Conservation (phyloP, 2,797 vertebrate species). For the Rallus crepitans region DNA sequence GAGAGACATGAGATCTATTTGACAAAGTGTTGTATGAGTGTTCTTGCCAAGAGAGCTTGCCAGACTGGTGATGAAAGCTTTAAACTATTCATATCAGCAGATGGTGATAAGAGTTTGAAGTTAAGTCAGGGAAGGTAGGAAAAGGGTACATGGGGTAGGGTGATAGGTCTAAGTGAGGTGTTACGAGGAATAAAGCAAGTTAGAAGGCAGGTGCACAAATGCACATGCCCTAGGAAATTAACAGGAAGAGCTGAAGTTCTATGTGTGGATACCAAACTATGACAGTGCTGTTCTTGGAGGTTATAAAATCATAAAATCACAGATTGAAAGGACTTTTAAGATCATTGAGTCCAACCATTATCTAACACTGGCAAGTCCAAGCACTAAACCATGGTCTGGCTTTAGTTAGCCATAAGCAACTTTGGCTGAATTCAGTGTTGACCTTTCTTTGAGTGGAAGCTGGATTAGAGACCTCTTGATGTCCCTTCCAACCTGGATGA, state of each 20-base stretch:
- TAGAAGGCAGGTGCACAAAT: not conserved
- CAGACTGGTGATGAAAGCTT: not conserved
- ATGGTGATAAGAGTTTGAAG: not conserved
- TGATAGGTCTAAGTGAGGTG: not conserved
- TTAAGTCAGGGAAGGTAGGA: not conserved
- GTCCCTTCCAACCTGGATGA: not conserved
- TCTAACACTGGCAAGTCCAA: not conserved
- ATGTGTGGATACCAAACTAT: not conserved
- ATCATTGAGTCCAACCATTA: not conserved
- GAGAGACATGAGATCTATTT: not conserved
- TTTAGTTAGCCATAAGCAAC: not conserved
- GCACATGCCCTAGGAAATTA: not conserved
- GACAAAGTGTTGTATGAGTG: not conserved
- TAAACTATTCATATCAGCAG: not conserved
- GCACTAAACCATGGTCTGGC: not conserved
- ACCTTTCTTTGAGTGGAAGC: not conserved
- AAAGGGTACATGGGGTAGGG: not conserved
- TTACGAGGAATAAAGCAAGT: not conserved
- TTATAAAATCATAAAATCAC: not conserved
- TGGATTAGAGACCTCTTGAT: not conserved
- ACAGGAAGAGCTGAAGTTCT: not conserved
- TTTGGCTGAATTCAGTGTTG: not conserved
- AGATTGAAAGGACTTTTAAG: not conserved
- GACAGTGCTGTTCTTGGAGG: not conserved
- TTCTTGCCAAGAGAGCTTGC: not conserved